These are phyloP conservation scores for Cyphomyrus plagiostoma DNA, from an alignment of 2,113 vertebrate genomes.

Conservation along the genomic window DNA sequence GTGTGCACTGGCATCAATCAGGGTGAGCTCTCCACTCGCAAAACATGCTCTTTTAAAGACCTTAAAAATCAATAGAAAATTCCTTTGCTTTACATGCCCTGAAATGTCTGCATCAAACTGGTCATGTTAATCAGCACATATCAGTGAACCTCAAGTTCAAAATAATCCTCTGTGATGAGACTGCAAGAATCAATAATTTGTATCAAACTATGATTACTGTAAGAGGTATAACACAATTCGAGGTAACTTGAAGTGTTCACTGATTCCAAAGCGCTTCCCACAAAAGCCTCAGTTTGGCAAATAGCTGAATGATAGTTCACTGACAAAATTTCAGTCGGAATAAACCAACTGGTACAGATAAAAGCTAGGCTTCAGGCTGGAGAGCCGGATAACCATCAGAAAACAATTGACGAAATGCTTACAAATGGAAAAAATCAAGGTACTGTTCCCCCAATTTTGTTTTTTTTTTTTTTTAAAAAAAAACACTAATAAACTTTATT, in stretches of 20 bases:
- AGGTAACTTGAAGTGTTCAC: not conserved
- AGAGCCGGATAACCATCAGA: not conserved
- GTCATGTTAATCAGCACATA: not conserved
- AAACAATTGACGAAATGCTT: not conserved
- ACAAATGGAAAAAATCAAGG: not conserved
- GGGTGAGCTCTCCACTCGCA: not conserved
- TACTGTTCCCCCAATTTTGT: not conserved
- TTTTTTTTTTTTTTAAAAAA: not conserved
- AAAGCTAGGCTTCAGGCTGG: not conserved
- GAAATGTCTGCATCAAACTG: not conserved
- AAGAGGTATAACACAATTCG: not conserved
- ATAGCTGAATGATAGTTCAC: not conserved
- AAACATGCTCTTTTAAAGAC: not conserved
- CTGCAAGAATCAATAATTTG: not conserved
- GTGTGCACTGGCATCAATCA: not conserved
- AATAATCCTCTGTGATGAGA: not conserved
- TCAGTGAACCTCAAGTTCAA: not conserved
- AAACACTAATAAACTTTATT: not conserved
- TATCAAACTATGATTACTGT: not conserved
- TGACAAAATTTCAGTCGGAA: not conserved
- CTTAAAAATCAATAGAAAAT: not conserved
- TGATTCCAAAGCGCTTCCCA: not conserved
- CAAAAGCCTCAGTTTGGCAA: constrained; percentile 2
- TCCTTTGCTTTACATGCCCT: not conserved
- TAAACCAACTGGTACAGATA: not conserved